Evolutionary conservation across 2,888 invertebrate species (phyloP).

Genomic region (Dinocampus coccinellae): DNA sequence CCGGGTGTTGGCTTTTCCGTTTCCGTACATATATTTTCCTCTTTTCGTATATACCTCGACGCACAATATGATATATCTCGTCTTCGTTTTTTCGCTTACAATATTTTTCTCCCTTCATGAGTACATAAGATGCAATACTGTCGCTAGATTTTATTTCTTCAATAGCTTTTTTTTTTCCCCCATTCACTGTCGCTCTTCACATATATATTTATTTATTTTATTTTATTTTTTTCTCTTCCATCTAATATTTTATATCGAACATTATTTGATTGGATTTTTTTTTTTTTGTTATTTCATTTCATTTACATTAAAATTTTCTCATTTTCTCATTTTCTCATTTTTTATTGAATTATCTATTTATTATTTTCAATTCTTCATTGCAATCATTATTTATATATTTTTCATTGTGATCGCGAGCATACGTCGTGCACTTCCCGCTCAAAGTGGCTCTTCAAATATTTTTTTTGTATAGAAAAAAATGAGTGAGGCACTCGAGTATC

Average conservation of each 20-base stretch:
- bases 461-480: not conserved
- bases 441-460: not conserved
- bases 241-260: no score
- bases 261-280: no score
- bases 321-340: not conserved
- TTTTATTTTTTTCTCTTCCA: no score
- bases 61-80: not conserved
- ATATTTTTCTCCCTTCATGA: not conserved
- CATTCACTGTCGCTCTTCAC: no score
- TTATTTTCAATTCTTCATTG: not conserved
- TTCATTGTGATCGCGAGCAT: not conserved
- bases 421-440: not conserved
- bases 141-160: no score
- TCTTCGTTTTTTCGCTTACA: not conserved
- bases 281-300: no score
- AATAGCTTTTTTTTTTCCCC: no score
- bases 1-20: constrained; percentile 36
- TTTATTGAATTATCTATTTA: no score
- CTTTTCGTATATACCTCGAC: not conserved
- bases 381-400: not conserved
- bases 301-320: not conserved
- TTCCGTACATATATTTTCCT: constrained; percentile 28
- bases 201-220: no score
- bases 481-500: not conserved
- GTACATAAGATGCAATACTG: not conserved